phyloP scores from a whole-genome alignment of 2,888 invertebrate species.

The Sclerodermus sp. region DNA sequence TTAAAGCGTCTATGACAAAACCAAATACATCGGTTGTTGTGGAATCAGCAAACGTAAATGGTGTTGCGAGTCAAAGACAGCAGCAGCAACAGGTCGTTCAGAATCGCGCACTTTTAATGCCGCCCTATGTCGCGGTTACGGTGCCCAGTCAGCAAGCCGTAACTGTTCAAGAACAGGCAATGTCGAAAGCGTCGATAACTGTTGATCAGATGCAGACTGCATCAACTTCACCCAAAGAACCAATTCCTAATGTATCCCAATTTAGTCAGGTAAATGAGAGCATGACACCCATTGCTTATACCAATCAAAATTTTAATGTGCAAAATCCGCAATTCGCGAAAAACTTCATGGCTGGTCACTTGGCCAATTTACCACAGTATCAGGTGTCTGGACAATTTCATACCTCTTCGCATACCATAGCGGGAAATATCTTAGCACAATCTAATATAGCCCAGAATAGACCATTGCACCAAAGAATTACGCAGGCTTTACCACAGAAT shows the following conservation, averaged over 20 bases:
- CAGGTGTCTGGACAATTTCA: conserved; percentile 27
- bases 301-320: conserved; percentile 42
- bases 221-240: conserved; percentile 22
- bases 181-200: conserved; percentile 18
- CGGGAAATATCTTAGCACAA: conserved; percentile 21
- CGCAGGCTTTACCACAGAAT: conserved; percentile 18
- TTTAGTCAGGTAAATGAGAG: conserved; percentile 10
- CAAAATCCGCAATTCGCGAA: conserved; percentile 47
- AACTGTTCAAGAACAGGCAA: conserved; percentile 12
- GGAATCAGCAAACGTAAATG: conserved; percentile 16
- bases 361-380: conserved; percentile 26
- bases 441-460: conserved; percentile 20
- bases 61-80: conserved; percentile 12
- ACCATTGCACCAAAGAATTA: conserved; percentile 23
- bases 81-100: conserved; percentile 22
- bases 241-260: conserved; percentile 16
- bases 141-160: conserved; percentile 13
- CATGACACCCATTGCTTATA: conserved; percentile 31
- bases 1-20: conserved; percentile 23
- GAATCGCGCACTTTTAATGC: conserved; percentile 31
- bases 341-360: conserved; percentile 36
- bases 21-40: conserved; percentile 4
- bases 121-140: conserved; percentile 6
- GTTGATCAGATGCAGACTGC: conserved; percentile 18
- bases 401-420: conserved; percentile 19